phyloP scores from a whole-genome alignment of 1,140 invertebrate genomes.

The Nylanderia fulva region DNA sequence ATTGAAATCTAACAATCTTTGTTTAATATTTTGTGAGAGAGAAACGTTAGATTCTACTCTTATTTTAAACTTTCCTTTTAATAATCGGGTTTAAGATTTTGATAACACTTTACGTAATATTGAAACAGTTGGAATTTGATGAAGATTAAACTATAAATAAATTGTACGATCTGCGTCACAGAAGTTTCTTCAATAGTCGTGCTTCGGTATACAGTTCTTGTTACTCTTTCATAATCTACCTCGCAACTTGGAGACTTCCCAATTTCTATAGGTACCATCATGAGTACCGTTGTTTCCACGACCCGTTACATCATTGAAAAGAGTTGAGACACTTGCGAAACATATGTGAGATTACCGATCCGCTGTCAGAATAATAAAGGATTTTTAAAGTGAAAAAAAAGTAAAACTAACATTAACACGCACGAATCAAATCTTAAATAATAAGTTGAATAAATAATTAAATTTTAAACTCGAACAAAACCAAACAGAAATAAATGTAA shows the following conservation, averaged over 20 bases:
- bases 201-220: background rate
- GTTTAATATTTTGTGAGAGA: background rate
- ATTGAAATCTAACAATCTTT: background rate
- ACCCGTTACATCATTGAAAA: slow-evolving; percentile 45
- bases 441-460: background rate
- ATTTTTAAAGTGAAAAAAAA: background rate
- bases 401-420: background rate
- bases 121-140: background rate
- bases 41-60: background rate
- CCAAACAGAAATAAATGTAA: background rate
- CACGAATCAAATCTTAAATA: background rate
- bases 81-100: background rate
- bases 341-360: background rate
- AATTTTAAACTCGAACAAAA: background rate
- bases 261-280: slow-evolving; percentile 39
- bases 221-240: background rate
- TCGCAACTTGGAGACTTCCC: slow-evolving; percentile 23
- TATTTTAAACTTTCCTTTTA: background rate
- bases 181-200: background rate
- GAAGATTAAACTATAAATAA: background rate
- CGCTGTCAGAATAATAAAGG: background rate
- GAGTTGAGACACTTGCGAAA: slow-evolving; percentile 26
- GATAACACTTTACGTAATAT: background rate
- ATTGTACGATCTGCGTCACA: background rate
- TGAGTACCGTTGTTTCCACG: slow-evolving; percentile 38